phyloP scores from a whole-genome alignment of 1,140 invertebrate genomes.

The Aphelenchoides fujianensis region DNA sequence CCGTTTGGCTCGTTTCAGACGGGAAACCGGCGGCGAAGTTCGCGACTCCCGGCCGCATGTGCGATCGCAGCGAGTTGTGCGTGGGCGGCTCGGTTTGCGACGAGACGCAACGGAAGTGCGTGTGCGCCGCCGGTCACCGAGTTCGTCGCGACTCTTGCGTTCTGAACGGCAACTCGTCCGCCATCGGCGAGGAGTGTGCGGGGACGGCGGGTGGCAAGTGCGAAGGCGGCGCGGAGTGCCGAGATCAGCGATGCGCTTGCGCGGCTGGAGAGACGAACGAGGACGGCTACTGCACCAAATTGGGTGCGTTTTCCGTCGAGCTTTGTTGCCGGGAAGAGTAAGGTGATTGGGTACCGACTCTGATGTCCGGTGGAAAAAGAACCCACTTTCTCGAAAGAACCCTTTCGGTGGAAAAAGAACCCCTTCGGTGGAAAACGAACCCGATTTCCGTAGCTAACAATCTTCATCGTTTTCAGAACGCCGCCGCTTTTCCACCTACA shows the following conservation, averaged over 20 bases:
- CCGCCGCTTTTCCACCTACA: neutral
- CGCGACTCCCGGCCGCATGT: constrained; percentile 35
- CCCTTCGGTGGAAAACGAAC: neutral
- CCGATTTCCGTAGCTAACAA: no score
- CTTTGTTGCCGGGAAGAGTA: no score
- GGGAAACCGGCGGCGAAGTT: constrained; percentile 2
- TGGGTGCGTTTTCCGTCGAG: constrained; percentile 3
- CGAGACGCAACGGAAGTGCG: constrained; percentile 31
- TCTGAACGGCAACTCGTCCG: constrained; percentile 19
- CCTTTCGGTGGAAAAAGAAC: neutral
- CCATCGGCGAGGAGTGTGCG: constrained; percentile 29
- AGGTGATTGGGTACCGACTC: no score
- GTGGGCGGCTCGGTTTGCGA: constrained; percentile 49
- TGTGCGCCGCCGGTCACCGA: constrained; percentile 40
- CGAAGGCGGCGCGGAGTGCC: constrained; percentile 22
- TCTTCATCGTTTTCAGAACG: constrained; percentile 18
- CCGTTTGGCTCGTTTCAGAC: neutral
- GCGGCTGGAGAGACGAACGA: neutral
- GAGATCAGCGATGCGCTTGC: neutral
- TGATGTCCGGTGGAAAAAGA: no score
- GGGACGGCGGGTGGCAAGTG: constrained; percentile 8
- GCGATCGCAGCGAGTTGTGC: constrained; percentile 39
- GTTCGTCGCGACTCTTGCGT: constrained; percentile 35
- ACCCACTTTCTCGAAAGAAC: no score
- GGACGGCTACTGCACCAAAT: neutral